These are phyloP conservation scores for Cremastinae sp. DNA, from an alignment of 2,888 invertebrate genomes.

Conservation along the genomic window DNA sequence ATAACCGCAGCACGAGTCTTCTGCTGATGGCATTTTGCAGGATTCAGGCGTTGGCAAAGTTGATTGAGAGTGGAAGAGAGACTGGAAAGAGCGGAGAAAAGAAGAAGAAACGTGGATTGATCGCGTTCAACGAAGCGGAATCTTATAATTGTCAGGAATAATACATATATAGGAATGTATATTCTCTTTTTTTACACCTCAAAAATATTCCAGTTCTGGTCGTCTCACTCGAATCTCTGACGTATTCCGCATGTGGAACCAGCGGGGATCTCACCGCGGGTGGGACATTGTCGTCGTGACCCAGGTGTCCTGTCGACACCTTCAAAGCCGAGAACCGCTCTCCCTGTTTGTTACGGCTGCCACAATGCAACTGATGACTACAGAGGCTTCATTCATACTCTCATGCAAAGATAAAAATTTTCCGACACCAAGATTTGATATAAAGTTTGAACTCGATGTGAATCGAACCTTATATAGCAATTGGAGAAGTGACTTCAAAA, in stretches of 20 bases:
- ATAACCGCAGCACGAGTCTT: slow-evolving; percentile 1
- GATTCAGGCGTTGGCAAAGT: slow-evolving; percentile 15
- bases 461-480: not conserved
- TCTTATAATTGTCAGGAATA: slow-evolving; percentile 69
- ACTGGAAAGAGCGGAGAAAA: slow-evolving; percentile 44
- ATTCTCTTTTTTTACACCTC: slow-evolving; percentile 3
- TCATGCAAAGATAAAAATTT: slow-evolving; percentile 13
- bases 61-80: slow-evolving; percentile 27
- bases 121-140: slow-evolving; percentile 68
- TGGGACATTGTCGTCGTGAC: slow-evolving; percentile 68
- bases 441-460: not conserved
- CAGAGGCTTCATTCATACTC: slow-evolving; percentile 41
- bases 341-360: slow-evolving; percentile 46
- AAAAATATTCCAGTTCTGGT: slow-evolving; percentile 14
- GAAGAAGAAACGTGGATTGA: slow-evolving; percentile 17
- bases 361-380: slow-evolving; percentile 55
- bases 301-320: slow-evolving; percentile 77
- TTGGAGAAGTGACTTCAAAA: slow-evolving; percentile 53
- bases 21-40: slow-evolving; percentile 5
- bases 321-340: slow-evolving; percentile 69
- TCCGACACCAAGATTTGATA: slow-evolving; percentile 5
- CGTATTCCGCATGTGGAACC: slow-evolving; percentile 40
- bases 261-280: slow-evolving; percentile 58
- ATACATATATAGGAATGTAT: slow-evolving; percentile 32
- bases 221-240: slow-evolving; percentile 40